phyloP scores from a whole-genome alignment of 2,888 invertebrate species.

The Caprella mutica region DNA sequence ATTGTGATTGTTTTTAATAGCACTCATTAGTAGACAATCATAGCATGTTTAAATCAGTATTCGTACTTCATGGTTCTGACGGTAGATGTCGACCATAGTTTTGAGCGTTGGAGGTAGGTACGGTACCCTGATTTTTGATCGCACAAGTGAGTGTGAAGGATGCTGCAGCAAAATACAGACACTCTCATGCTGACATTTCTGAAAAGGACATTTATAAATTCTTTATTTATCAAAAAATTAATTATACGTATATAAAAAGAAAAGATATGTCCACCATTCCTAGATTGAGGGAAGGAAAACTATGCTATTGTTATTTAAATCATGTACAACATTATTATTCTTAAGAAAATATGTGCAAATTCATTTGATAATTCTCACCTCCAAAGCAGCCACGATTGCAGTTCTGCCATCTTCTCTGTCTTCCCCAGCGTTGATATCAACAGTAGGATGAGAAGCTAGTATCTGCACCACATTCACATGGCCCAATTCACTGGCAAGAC shows the following conservation, averaged over 20 bases:
- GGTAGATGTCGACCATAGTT: conserved; percentile 26
- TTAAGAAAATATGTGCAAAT: background rate
- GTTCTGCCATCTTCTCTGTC: conserved; percentile 14
- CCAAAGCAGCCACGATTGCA: conserved; percentile 27
- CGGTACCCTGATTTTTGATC: conserved; percentile 24
- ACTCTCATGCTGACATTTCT: conserved; percentile 31
- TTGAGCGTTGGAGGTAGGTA: conserved; percentile 31
- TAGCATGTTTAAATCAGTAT: no score
- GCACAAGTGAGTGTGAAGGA: conserved; percentile 24
- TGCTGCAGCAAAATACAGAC: conserved; percentile 29
- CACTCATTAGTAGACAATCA: no score
- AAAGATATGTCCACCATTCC: no score
- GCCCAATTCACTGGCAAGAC: conserved; percentile 28
- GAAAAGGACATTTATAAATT: no score
- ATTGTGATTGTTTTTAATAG: background rate
- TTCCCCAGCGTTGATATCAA: conserved; percentile 29
- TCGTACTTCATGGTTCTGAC: conserved; percentile 23
- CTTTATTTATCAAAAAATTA: no score
- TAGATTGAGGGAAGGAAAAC: no score
- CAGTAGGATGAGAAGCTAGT: conserved; percentile 19
- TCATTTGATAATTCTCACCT: conserved; percentile 12
- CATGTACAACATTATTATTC: background rate
- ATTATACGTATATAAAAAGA: no score
- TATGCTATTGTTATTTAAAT: background rate
- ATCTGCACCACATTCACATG: conserved; percentile 30